Evolutionary conservation across 2,113 vertebrate genomes (phyloP), one percentile per base, ranked within the genome.

Genomic region (Entosphenus tridentatus): DNA sequence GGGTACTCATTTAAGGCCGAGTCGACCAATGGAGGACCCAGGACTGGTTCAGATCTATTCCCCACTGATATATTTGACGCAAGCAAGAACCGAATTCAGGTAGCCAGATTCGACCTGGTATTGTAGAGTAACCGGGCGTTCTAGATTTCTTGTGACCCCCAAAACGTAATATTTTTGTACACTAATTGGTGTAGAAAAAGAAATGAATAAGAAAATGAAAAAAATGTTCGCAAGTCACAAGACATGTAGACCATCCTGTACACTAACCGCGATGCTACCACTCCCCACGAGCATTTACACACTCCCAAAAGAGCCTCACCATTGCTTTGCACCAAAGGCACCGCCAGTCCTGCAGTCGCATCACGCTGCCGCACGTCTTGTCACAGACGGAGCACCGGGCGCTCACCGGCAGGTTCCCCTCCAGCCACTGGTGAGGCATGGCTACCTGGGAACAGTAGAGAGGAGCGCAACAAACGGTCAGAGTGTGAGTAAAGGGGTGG

Each of bases 301-400:
- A 39, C 6, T 39, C 39, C 39, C 39, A 39, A 39, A 39, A 39
- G 39, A 39, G 39, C 69, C 80, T 80, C 74, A 97, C 93, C 93
- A 97, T 96, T 8, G 88, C 85, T 82, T 91, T 95, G 79, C 93
- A 97, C 93, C 93, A 97, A 73, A 96, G 87, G 80, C 93, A 97
- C 76, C 87, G 86, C 93, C 93, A 96, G 74, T 97, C 93, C 72
- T 97, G 93, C 65, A 97, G 82, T 54, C 92, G 83, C 57, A 98
- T 79, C 3, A 98, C 93, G 55, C 91, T 96, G 73, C 93, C 93
- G 68, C 93, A 97, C 0, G 93, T 95, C 79, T 96, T 97, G 80
- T 98, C 93, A 2, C 93, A 98, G 75, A 98, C 89, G 0, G 83
- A 85, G 56, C 93, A 98, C 78, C 88, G 96, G 82, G 90, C 93